Evolutionary conservation across 2,888 invertebrate species (phyloP).

Genomic region (Patella ulyssiponensis): DNA sequence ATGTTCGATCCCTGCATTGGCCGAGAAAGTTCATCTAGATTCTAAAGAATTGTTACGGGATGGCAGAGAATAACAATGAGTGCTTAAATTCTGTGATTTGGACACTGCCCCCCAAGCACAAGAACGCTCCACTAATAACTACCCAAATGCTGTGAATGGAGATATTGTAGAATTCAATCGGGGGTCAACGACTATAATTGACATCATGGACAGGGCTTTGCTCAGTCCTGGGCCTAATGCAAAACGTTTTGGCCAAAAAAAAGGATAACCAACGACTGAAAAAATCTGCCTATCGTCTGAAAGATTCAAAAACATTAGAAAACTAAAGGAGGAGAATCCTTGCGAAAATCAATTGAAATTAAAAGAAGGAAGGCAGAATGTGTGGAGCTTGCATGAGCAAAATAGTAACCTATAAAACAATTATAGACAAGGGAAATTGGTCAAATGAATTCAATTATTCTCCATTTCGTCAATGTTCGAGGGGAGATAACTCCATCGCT

Average conservation of each 20-base stretch:
- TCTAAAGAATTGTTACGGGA: too few relatives aligned
- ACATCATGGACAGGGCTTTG: neutral
- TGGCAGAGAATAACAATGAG: constrained; percentile 13
- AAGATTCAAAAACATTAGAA: neutral
- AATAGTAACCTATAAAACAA: too few relatives aligned
- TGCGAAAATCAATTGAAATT: neutral
- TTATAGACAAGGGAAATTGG: too few relatives aligned
- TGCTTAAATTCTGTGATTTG: neutral
- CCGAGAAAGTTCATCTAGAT: too few relatives aligned
- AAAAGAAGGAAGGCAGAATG: neutral
- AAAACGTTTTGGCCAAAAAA: neutral
- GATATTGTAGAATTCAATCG: neutral
- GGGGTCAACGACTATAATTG: neutral
- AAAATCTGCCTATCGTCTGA: neutral
- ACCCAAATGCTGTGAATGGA: neutral
- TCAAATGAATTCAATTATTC: too few relatives aligned
- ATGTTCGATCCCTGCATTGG: neutral
- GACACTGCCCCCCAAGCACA: neutral
- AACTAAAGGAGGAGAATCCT: neutral
- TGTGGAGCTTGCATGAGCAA: neutral
- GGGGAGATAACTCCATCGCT: too few relatives aligned
- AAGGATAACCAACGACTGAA: neutral
- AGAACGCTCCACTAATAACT: neutral
- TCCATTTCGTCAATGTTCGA: too few relatives aligned
- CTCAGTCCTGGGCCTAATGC: neutral